Conservation (phyloP, 2,888 invertebrate species). For the Synergus japonicus region DNA sequence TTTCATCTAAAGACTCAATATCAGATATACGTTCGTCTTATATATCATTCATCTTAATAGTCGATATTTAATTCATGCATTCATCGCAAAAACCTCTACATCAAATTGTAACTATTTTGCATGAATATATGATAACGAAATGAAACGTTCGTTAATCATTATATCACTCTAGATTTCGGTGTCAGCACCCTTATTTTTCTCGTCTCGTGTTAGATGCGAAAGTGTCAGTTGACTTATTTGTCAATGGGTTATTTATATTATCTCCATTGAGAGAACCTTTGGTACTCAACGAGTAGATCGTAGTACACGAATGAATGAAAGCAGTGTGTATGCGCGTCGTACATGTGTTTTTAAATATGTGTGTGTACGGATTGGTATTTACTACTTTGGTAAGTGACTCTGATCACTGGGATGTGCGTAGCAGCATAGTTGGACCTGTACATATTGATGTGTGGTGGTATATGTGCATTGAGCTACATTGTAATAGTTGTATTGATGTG, state of each 20-base stretch:
- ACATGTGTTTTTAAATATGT: neutral
- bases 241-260: neutral
- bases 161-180: neutral
- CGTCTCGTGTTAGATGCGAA: neutral
- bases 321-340: neutral
- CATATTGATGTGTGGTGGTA: neutral
- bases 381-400: slow-evolving; percentile 19
- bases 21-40: too few species aligned
- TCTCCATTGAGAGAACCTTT: neutral
- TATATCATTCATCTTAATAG: too few species aligned
- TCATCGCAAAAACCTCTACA: too few species aligned
- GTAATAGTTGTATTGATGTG: neutral
- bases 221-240: neutral
- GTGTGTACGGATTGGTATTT: slow-evolving; percentile 7
- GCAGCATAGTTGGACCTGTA: neutral
- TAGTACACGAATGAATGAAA: neutral
- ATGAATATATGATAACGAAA: too few species aligned
- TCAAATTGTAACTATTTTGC: too few species aligned
- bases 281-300: neutral
- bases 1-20: too few species aligned
- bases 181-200: neutral
- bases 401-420: slow-evolving; percentile 4
- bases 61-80: neutral
- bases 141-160: too few species aligned
- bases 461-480: neutral